Base-by-base conservation (phyloP, 2,797 vertebrate genomes). In the Kryptolebias ocellatus region DNA sequence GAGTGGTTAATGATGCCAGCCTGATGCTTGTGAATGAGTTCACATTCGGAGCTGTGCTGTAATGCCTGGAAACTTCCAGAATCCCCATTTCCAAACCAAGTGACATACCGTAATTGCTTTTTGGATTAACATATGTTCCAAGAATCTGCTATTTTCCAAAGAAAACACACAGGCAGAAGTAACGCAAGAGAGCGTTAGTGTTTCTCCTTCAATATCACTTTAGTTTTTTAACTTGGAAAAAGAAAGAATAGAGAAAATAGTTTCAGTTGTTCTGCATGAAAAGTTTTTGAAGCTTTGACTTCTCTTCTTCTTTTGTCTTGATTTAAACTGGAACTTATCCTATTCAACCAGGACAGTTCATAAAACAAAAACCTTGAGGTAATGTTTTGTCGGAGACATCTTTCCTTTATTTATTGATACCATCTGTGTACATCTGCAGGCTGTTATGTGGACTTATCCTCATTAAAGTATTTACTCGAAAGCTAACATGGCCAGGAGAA, bases 1-100 rank as follows among this genome's bases (percentile, higher is more conserved):
- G 75, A 83, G 85, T 53, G 76, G 70, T 78, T 80, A 84, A 86
- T 85, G 87, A 88, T 89, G 83, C 81, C 85, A 81, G 78, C 77
- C 85, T 85, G 75, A 86, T 83, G 81, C 77, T 63, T 74, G 46
- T 56, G 78, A 80, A 76, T 11, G 59, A 80, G 79, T 64, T 70
- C 82, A 72, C 47, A 79, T 64, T 78, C 74, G 28, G 51, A 64
- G 74, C 60, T 63, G 58, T 52, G 68, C 62, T 0, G 29, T 46
- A 63, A 72, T 60, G 65, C 74, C 60, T 81, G 85, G 80, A 90
- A 83, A 81, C 65, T 70, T 85, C 60, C 74, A 79, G 70, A 70
- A 82, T 72, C 76, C 67, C 63, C 49, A 17, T 59, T 12, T 80
- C 59, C 55, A 83, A 75, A 78, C 65, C 47, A 53, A 81, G 55